phyloP scores from a whole-genome alignment of 2,888 invertebrate species.

The Pandemis corylana region DNA sequence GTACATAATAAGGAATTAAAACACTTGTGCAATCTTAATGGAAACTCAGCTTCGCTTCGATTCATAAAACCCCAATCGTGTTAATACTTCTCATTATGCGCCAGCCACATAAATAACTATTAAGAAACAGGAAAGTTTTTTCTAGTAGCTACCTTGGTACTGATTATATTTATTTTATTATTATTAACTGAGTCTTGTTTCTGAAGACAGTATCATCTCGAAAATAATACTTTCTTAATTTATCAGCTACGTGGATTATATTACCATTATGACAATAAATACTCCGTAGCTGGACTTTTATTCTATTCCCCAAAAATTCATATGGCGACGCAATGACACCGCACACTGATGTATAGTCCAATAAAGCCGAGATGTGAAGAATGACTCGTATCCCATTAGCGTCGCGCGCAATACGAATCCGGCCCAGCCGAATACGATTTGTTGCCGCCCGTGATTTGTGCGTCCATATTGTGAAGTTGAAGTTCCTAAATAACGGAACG shows the following conservation, averaged over 20 bases:
- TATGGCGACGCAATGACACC: constrained; percentile 31
- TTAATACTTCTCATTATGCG: too few species aligned
- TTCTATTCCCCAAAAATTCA: constrained; percentile 33
- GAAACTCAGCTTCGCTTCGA: too few species aligned
- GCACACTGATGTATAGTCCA: constrained; percentile 67
- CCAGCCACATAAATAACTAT: too few species aligned
- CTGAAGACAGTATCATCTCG: background rate
- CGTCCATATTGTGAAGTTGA: constrained; percentile 60
- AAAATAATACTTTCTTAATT: background rate
- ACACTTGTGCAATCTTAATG: too few species aligned
- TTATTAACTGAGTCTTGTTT: too few species aligned
- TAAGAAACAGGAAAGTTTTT: too few species aligned
- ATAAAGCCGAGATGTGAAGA: constrained; percentile 75
- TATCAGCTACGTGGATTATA: background rate
- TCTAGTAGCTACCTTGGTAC: too few species aligned
- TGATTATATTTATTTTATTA: too few species aligned
- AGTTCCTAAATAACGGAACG: constrained; percentile 57
- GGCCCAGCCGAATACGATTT: constrained; percentile 66
- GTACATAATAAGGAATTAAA: too few species aligned
- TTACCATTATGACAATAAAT: background rate
- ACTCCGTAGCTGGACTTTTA: background rate
- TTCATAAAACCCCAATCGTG: too few species aligned
- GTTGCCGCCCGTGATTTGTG: constrained; percentile 73
- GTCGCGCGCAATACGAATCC: constrained; percentile 73
- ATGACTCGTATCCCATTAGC: constrained; percentile 75